Evolutionary conservation across 92 coral and sea anemone genomes (phyloP).

Genomic region (Porites cylindrica): DNA sequence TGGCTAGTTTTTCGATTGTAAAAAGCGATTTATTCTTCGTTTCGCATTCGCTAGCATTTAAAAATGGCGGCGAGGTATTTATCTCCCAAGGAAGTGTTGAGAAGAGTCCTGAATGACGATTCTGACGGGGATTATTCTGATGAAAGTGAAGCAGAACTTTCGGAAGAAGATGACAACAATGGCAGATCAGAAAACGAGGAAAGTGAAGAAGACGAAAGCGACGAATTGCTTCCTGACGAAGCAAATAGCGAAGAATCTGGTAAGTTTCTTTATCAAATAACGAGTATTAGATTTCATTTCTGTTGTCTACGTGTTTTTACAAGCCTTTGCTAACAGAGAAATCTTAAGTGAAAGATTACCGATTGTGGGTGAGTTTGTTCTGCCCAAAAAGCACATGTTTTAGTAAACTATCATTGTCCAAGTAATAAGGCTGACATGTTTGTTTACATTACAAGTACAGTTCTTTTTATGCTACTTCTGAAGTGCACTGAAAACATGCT

Average conservation of each 20-base stretch:
- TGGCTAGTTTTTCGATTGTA: slow-evolving; percentile 5
- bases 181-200: slow-evolving; percentile 31
- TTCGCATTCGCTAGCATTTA: slow-evolving; percentile 22
- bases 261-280: slow-evolving; percentile 5
- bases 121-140: slow-evolving; percentile 52
- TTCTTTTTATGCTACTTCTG: slow-evolving; percentile 50
- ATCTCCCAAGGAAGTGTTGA: slow-evolving; percentile 35
- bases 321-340: slow-evolving; percentile 16
- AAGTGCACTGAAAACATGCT: slow-evolving; percentile 50
- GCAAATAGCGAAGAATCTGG: slow-evolving; percentile 21
- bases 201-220: not conserved
- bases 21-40: slow-evolving; percentile 42
- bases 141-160: slow-evolving; percentile 52
- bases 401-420: slow-evolving; percentile 14
- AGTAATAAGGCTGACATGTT: slow-evolving; percentile 34
- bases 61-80: slow-evolving; percentile 42
- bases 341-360: slow-evolving; percentile 9
- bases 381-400: slow-evolving; percentile 13
- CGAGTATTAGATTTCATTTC: slow-evolving; percentile 14
- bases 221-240: slow-evolving; percentile 20
- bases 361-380: slow-evolving; percentile 12
- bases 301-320: slow-evolving; percentile 11
- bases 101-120: slow-evolving; percentile 40
- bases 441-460: slow-evolving; percentile 50
- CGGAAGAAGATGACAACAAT: slow-evolving; percentile 43